A percentile compares a stretch with the other conserved stretches of the same genome.
These are phyloP conservation scores for Macropis europaea DNA, from an alignment of 2,888 invertebrate species.

Conservation along the genomic window DNA sequence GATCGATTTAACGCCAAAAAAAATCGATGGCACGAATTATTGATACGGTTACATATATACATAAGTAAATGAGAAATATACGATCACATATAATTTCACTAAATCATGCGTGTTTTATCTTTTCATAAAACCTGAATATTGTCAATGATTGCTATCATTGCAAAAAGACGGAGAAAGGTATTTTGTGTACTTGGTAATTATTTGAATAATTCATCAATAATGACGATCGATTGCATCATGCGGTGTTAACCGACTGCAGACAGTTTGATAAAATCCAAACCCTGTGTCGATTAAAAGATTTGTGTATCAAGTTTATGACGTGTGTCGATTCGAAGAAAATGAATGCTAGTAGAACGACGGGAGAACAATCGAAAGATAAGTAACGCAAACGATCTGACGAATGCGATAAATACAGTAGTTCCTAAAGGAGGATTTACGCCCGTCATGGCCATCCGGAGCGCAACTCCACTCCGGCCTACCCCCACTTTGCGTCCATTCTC, in stretches of 20 bases:
- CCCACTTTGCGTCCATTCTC: too few species aligned
- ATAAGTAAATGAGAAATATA: constrained; percentile 47
- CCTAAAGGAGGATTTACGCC: too few species aligned
- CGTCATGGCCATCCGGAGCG: too few species aligned
- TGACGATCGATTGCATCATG: not conserved
- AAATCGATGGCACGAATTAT: constrained; percentile 15
- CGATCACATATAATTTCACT: constrained; percentile 51
- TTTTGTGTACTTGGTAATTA: not conserved
- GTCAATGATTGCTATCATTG: too few species aligned
- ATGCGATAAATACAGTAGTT: constrained; percentile 35
- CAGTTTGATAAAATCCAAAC: not conserved
- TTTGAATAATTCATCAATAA: not conserved
- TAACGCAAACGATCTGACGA: constrained; percentile 30
- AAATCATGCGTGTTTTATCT: constrained; percentile 6
- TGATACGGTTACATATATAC: constrained; percentile 15
- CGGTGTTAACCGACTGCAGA: not conserved
- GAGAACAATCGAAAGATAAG: constrained; percentile 35
- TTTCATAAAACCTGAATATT: not conserved
- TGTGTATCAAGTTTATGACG: too few species aligned
- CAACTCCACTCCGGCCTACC: too few species aligned
- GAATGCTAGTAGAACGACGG: not conserved
- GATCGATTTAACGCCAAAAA: not conserved
- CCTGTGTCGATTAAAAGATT: not conserved
- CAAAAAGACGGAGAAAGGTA: not conserved
- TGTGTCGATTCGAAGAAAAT: not conserved